Evolutionary conservation across 2,113 vertebrate species (phyloP).

Genomic region (Antennarius striatus): DNA sequence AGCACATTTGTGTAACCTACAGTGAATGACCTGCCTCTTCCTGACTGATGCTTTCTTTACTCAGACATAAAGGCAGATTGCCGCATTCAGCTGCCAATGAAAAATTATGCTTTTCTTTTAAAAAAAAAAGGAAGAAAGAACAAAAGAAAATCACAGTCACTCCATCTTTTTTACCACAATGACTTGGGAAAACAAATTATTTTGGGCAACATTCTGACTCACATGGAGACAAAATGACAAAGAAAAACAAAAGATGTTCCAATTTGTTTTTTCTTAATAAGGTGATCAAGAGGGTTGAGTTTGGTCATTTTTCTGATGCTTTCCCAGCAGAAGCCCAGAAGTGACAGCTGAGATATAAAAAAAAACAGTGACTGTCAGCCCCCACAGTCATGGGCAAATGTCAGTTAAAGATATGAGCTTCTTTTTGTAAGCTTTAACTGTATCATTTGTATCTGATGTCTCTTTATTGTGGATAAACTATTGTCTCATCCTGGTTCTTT

Average conservation of each 20-base stretch:
- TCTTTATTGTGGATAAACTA: not conserved
- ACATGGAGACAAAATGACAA: constrained; percentile 22
- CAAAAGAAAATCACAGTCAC: constrained; percentile 10
- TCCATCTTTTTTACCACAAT: constrained; percentile 26
- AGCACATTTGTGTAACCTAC: constrained; percentile 38
- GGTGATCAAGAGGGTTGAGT: constrained; percentile 18
- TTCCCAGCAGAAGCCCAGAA: constrained; percentile 38
- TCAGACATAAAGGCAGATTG: constrained; percentile 58
- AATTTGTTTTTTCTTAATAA: constrained; percentile 4
- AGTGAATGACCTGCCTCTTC: constrained; percentile 35
- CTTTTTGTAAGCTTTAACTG: constrained; percentile 13
- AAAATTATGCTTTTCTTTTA: constrained; percentile 31
- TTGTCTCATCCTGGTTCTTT: not conserved
- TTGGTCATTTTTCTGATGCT: constrained; percentile 34
- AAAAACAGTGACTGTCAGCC: constrained; percentile 27
- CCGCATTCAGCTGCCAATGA: constrained; percentile 24
- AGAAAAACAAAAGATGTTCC: constrained; percentile 43
- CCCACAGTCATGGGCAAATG: constrained; percentile 41
- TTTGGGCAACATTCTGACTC: constrained; percentile 24
- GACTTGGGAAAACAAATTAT: constrained; percentile 38
- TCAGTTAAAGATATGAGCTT: constrained; percentile 44
- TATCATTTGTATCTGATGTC: not conserved
- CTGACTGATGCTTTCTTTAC: constrained; percentile 55
- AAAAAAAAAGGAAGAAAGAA: not conserved
- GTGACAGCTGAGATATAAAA: constrained; percentile 73